A percentile compares a stretch with the other conserved stretches of the same genome.
phyloP scores from a whole-genome alignment of 1,140 invertebrate species.

The Physella acuta region DNA sequence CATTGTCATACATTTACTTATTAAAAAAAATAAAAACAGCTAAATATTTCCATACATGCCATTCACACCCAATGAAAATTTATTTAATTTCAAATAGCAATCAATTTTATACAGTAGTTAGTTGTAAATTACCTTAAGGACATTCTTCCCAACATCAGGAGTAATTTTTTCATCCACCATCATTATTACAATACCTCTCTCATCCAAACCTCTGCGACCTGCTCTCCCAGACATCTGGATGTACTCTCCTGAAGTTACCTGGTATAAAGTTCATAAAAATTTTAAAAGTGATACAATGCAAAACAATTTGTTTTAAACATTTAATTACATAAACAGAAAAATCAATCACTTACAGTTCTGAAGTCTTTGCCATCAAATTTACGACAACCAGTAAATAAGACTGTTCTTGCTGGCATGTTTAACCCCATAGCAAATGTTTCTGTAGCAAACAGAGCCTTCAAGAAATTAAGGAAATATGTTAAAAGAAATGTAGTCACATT shows the following conservation, averaged over 20 bases:
- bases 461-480: conserved; percentile 18
- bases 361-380: conserved; percentile 99
- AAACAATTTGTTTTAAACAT: no score
- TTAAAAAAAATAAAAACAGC: no score
- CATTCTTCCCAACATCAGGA: conserved; percentile 77
- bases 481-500: no score
- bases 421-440: conserved; percentile 99
- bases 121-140: conserved; percentile 73
- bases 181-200: conserved; percentile 96
- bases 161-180: conserved; percentile 98
- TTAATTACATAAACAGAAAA: no score
- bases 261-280: no score
- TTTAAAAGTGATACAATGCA: no score
- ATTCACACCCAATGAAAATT: no score
- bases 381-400: conserved; percentile 89
- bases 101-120: no score
- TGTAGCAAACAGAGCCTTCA: conserved; percentile 89
- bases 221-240: conserved; percentile 99
- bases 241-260: conserved; percentile 96
- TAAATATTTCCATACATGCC: no score
- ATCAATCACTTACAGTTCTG: conserved; percentile 71
- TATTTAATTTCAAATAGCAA: no score
- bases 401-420: conserved; percentile 99
- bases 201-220: conserved; percentile 94
- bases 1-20: no score